Conservation (phyloP, 2,888 invertebrate species). For the Limnephilus auricula region DNA sequence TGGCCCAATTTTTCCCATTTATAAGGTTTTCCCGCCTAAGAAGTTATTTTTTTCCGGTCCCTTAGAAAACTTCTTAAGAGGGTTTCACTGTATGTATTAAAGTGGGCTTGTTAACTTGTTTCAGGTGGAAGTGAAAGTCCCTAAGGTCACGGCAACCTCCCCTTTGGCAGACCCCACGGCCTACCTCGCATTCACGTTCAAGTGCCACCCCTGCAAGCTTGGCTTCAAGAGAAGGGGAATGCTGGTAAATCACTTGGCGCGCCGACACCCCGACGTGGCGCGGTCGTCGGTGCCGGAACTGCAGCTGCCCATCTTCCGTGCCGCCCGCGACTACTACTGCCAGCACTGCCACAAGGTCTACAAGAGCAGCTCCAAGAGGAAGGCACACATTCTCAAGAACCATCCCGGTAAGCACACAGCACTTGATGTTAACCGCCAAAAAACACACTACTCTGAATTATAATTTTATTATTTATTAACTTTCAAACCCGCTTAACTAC, state of each 20-base stretch:
- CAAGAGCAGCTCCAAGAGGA: conserved; percentile 88
- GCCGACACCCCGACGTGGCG: conserved; percentile 82
- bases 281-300: conserved; percentile 86
- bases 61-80: no score
- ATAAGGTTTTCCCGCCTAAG: no score
- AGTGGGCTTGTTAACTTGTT: background rate
- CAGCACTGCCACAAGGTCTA: conserved; percentile 89
- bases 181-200: conserved; percentile 85
- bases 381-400: conserved; percentile 87
- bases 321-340: conserved; percentile 87
- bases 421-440: no score
- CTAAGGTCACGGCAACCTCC: background rate
- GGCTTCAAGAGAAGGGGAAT: conserved; percentile 89
- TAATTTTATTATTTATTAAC: no score
- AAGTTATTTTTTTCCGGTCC: no score
- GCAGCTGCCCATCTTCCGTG: conserved; percentile 85
- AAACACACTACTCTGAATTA: no score
- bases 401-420: conserved; percentile 80
- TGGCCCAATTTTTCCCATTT: no score
- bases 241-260: conserved; percentile 88
- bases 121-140: conserved; percentile 20
- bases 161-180: conserved; percentile 76
- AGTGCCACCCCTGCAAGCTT: conserved; percentile 85
- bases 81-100: no score
- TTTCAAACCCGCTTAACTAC: no score